Evolutionary conservation across 2,888 invertebrate species (phyloP).

Genomic region (Lomographa bimaculata): DNA sequence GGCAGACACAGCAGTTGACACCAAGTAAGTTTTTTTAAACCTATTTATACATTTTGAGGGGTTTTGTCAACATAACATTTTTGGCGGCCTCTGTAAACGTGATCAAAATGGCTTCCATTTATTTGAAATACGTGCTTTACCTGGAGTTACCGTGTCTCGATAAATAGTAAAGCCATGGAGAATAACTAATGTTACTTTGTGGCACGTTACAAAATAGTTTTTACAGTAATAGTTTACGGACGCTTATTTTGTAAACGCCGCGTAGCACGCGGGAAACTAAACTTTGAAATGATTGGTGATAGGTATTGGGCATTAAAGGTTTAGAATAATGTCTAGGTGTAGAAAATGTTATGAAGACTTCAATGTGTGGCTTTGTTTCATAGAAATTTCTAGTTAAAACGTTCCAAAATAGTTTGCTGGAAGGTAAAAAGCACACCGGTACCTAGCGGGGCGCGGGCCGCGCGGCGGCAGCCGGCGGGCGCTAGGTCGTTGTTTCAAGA

Average conservation of each 20-base stretch:
- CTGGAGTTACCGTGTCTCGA: conserved; percentile 22
- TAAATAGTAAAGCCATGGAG: too few species aligned
- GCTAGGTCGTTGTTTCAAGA: conserved; percentile 65
- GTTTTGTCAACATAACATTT: conserved; percentile 49
- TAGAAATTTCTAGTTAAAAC: conserved; percentile 34
- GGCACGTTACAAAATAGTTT: too few species aligned
- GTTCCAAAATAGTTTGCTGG: conserved; percentile 36
- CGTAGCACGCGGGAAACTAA: conserved; percentile 71
- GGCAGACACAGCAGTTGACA: conserved; percentile 88
- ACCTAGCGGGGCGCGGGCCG: conserved; percentile 19
- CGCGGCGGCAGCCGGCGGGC: conserved; percentile 46
- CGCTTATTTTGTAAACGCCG: conserved; percentile 55
- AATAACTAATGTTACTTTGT: too few species aligned
- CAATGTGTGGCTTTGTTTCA: conserved; percentile 11
- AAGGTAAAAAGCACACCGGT: conserved; percentile 66
- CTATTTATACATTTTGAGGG: conserved; percentile 38
- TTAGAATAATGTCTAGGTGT: too few species aligned
- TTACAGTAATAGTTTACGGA: conserved; percentile 41
- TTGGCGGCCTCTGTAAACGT: conserved; percentile 76
- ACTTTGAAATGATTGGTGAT: conserved; percentile 12
- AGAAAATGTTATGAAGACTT: too few species aligned
- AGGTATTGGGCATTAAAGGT: too few species aligned
- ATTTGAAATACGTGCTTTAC: conserved; percentile 50
- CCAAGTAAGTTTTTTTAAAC: conserved; percentile 83
- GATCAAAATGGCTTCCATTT: conserved; percentile 85